Conservation (phyloP, 2,113 vertebrate genomes). For the Aldabrachelys gigantea region DNA sequence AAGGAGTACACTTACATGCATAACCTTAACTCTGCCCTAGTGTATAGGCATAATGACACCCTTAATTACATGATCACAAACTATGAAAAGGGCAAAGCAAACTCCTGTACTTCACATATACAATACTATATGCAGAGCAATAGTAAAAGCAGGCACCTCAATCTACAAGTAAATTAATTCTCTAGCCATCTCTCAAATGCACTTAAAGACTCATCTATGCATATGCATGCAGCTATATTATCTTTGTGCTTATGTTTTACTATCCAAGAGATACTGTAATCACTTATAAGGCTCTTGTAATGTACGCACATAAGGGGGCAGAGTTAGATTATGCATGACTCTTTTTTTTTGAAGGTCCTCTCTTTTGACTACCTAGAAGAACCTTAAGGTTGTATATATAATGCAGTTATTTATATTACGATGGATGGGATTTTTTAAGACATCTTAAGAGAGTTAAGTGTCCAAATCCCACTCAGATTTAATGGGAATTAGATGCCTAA, state of each 20-base stretch:
- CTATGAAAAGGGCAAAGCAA: background rate
- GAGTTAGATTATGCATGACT: background rate
- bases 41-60: fast-evolving
- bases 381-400: fast-evolving
- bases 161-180: background rate
- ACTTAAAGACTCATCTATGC: background rate
- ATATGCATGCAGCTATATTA: background rate
- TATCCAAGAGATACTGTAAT: background rate
- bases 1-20: background rate
- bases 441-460: background rate
- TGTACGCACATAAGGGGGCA: too few species aligned
- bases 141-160: background rate
- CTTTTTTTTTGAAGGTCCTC: background rate
- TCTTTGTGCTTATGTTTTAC: background rate
- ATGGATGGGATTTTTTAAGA: background rate
- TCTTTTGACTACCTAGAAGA: background rate
- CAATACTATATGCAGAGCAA: background rate
- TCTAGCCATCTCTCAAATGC: background rate
- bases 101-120: fast-evolving
- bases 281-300: background rate
- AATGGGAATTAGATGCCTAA: background rate
- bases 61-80: background rate
- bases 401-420: background rate
- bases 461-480: background rate
- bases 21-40: fast-evolving